Evolutionary conservation across 2,888 invertebrate genomes (phyloP), one percentile per base, ranked within the genome.

Genomic region (Sabatieria punctata): DNA sequence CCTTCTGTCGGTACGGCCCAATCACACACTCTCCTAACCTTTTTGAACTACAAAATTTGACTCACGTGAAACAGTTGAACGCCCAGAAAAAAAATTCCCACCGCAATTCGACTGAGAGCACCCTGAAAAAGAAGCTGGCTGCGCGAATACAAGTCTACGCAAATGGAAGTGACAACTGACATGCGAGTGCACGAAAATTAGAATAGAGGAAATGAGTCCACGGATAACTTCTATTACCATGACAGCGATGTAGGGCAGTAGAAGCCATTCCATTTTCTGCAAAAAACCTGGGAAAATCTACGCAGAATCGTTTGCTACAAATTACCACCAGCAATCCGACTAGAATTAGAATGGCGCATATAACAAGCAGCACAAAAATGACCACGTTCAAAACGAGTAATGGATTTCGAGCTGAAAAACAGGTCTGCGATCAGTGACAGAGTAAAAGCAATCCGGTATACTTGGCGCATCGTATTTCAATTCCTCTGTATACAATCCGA

Each of bases 11-110:
- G n/a, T n/a, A n/a, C n/a, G n/a, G n/a, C n/a, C n/a, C n/a, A n/a
- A n/a, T n/a, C n/a, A n/a, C n/a, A n/a, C n/a, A n/a, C n/a, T n/a
- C n/a, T n/a, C n/a, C n/a, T n/a, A n/a, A n/a, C n/a, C n/a, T n/a
- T n/a, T n/a, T n/a, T n/a, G n/a, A n/a, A n/a, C n/a, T n/a, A n/a
- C n/a, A n/a, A n/a, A n/a, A 13, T 41, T 26, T 19, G 23, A 42
- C 54, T 52, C 44, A 63, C 63, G 45, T 63, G 63, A 44, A 63
- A 56, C 45, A 61, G 52, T 46, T 63, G 63, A 19, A 63, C 51
- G 4, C 61, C 63, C n/a, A 64, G 54, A 54, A 64, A 64, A 56
- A 64, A 63, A 35, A 63, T 63, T 27, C 60, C 63, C 4, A 61
- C 58, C 19, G 63, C 64, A 41, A 63, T 59, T 26, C 63, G 53